Evolutionary conservation across 2,113 vertebrate species (phyloP).

Genomic region (Genyomyrus donnyi): DNA sequence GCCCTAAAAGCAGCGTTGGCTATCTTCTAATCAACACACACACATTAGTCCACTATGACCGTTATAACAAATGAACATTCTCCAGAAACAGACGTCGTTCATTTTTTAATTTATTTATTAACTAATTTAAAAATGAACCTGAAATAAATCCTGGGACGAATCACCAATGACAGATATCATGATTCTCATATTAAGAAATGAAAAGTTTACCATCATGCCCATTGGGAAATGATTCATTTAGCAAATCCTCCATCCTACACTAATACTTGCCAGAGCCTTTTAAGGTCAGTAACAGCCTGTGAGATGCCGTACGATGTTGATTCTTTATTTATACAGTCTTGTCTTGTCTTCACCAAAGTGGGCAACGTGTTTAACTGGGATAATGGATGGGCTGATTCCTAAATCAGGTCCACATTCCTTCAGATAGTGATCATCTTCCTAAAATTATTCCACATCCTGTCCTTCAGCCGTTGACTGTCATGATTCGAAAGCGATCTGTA

Average conservation of each 20-base stretch:
- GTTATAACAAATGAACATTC: not conserved
- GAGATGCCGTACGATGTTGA: not conserved
- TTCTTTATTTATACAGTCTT: constrained; percentile 8
- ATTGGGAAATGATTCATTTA: not conserved
- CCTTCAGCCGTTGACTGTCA: constrained; percentile 52
- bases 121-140: not conserved
- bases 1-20: constrained; percentile 6
- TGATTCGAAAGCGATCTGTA: constrained; percentile 46
- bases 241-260: not conserved
- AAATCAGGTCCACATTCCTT: not conserved
- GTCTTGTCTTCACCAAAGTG: not conserved
- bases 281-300: not conserved
- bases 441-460: not conserved
- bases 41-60: not conserved
- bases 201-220: not conserved
- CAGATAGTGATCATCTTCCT: constrained; percentile 41
- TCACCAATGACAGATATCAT: not conserved
- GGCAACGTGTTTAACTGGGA: not conserved
- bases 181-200: not conserved
- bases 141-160: not conserved
- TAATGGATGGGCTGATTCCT: not conserved
- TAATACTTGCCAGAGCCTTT: not conserved
- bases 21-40: not conserved
- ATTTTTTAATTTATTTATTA: not conserved
- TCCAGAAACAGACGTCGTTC: not conserved